Evolutionary conservation across 2,113 vertebrate genomes (phyloP), one percentile per base, ranked within the genome.

Genomic region (Sinocyclocheilus rhinocerous): DNA sequence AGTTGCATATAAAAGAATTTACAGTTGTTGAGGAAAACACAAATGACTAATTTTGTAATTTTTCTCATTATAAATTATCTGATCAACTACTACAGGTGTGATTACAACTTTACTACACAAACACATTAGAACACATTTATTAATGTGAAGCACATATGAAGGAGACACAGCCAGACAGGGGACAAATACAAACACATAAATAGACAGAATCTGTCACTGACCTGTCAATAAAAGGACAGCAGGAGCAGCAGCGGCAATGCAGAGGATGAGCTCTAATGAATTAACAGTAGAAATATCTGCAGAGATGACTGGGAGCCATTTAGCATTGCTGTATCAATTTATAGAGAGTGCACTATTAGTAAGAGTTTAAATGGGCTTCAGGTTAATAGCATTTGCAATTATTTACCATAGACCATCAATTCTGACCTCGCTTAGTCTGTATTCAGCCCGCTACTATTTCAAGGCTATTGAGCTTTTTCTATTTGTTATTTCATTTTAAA

Each of bases 141-240:
- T 84, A 70, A 86, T 86, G 75, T 76, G 45, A 76, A 36, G 8
- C 48, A 70, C 69, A 67, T 57, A 76, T 70, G 26, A 76, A 84
- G 45, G 57, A 83, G 45, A 76, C 65, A 57, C 73, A 69, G 69
- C 75, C 59, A 84, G 76, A 85, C 26, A 76, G 88, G 50, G 18
- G 57, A 75, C 22, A 85, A 70, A 69, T 7, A 69, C 36, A 42
- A 42, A 76, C 61, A 77, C 36, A 52, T 52, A 24, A n/a, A 65
- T 0, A 57, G 65, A 69, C 13, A 36, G 26, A 29, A 67, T 67
- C 65, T 16, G 26, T 33, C 13, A 75, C 67, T 39, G 63, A 84
- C 73, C 81, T 84, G 81, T 76, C 67, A 86, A 69, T 86, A 69
- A 59, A 36, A 78, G 13, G 26, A 57, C 50, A 65, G 9, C n/a